A percentile compares a stretch with the other conserved stretches of the same genome.
Conservation (phyloP, 2,888 invertebrate species). For the Drosophila cognata region DNA sequence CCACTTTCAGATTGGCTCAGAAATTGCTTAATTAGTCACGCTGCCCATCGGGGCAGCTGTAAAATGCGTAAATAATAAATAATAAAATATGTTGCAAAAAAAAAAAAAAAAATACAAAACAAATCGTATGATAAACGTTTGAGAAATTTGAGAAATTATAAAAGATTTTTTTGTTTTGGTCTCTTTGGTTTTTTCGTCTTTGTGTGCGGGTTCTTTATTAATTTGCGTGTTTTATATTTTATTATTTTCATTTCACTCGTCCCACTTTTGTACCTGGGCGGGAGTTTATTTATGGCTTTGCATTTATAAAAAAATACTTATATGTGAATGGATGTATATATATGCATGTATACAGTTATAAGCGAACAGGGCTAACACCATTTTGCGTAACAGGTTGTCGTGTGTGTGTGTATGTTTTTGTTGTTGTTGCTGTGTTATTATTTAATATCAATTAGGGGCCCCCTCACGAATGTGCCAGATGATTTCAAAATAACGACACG, state of each 20-base stretch:
- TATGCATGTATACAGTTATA: not conserved
- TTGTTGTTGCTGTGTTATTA: slow-evolving; percentile 55
- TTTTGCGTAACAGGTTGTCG: slow-evolving; percentile 69
- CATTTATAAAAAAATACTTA: slow-evolving; percentile 68
- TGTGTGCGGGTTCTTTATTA: slow-evolving; percentile 1
- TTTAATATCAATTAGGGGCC: slow-evolving; percentile 75
- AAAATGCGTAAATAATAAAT: slow-evolving; percentile 74
- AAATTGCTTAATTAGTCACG: slow-evolving; percentile 80
- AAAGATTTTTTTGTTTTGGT: slow-evolving; percentile 45
- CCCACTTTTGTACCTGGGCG: slow-evolving; percentile 64
- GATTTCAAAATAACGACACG: slow-evolving; percentile 78
- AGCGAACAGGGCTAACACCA: slow-evolving; percentile 24
- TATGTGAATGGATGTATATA: slow-evolving; percentile 12
- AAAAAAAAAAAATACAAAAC: slow-evolving; percentile 29
- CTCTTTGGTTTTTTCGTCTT: slow-evolving; percentile 47
- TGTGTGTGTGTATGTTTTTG: slow-evolving; percentile 31
- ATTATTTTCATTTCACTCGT: slow-evolving; percentile 13
- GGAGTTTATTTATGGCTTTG: slow-evolving; percentile 76
- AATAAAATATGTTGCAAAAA: slow-evolving; percentile 72
- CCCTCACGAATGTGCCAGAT: slow-evolving; percentile 57
- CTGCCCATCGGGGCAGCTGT: slow-evolving; percentile 48
- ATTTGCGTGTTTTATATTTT: slow-evolving; percentile 2
- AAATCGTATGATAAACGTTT: slow-evolving; percentile 69
- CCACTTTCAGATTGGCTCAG: slow-evolving; percentile 65
- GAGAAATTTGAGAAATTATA: slow-evolving; percentile 71